Conservation (phyloP, 2,888 invertebrate species). For the Helobdella robusta region DNA sequence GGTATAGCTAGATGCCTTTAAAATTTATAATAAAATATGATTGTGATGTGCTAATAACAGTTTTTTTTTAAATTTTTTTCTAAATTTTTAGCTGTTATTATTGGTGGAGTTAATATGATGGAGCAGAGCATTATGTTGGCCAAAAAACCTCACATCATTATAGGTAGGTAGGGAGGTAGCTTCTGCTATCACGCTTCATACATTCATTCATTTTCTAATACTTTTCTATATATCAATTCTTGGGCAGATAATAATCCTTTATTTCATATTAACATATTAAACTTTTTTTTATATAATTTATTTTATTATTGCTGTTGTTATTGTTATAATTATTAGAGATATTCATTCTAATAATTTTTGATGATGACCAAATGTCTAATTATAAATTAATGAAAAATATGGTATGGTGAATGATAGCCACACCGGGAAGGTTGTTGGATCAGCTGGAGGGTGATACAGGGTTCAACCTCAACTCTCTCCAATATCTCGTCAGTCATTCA, state of each 20-base stretch:
- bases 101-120: conserved; percentile 98
- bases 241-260: too few relatives aligned
- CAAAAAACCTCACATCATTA: conserved; percentile 91
- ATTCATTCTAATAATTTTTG: background rate
- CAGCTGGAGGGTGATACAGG: conserved; percentile 97
- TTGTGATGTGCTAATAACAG: background rate
- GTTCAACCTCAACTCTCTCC: conserved; percentile 76
- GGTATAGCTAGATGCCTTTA: too few relatives aligned
- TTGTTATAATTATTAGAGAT: background rate
- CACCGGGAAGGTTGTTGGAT: conserved; percentile 86
- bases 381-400: too few relatives aligned
- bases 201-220: background rate
- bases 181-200: background rate
- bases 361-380: background rate
- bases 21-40: background rate
- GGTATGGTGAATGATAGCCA: conserved; percentile 58
- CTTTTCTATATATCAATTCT: too few relatives aligned
- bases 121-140: conserved; percentile 79
- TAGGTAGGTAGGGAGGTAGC: conserved; percentile 55
- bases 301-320: background rate
- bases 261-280: background rate
- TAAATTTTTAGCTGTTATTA: conserved; percentile 67
- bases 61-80: background rate
- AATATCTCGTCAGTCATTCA: conserved; percentile 63
- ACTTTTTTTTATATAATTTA: background rate